Conservation (phyloP, 2,888 invertebrate species). For the Aphrophora alni region DNA sequence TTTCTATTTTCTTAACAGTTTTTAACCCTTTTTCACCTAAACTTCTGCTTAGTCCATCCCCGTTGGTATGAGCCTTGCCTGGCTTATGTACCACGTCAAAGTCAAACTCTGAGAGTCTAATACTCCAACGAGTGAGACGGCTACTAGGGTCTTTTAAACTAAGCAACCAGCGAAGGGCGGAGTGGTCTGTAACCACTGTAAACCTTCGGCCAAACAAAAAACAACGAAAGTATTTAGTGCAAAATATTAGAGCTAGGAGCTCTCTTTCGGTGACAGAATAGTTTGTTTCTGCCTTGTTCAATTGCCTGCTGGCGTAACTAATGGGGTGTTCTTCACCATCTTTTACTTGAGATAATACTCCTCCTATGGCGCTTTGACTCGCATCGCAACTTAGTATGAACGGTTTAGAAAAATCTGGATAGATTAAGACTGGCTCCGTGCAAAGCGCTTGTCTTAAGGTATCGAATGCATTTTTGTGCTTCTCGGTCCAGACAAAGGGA, state of each 20-base stretch:
- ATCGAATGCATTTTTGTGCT: slow-evolving; percentile 36
- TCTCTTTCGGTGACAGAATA: slow-evolving; percentile 32
- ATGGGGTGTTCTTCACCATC: slow-evolving; percentile 26
- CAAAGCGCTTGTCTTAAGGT: slow-evolving; percentile 34
- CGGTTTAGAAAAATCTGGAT: slow-evolving; percentile 31
- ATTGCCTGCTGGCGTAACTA: slow-evolving; percentile 22
- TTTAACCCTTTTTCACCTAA: too few relatives aligned
- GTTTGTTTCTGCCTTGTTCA: slow-evolving; percentile 33
- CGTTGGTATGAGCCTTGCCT: slow-evolving; percentile 3
- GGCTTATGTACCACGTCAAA: not conserved
- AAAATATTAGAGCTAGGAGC: slow-evolving; percentile 27
- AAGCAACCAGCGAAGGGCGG: slow-evolving; percentile 4
- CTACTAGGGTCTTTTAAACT: not conserved
- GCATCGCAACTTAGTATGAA: slow-evolving; percentile 40
- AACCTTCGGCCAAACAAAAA: too few relatives aligned
- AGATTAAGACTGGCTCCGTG: slow-evolving; percentile 16
- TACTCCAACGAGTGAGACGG: not conserved
- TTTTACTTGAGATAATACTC: slow-evolving; percentile 26
- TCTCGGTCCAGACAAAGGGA: slow-evolving; percentile 4
- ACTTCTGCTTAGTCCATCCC: slow-evolving; percentile 22
- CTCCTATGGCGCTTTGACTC: slow-evolving; percentile 25
- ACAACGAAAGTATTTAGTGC: too few relatives aligned
- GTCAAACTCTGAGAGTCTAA: slow-evolving; percentile 15
- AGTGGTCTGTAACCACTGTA: slow-evolving; percentile 12
- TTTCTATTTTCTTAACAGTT: too few relatives aligned